Conservation (phyloP, 2,113 vertebrate species). For the Daubentonia madagascariensis region DNA sequence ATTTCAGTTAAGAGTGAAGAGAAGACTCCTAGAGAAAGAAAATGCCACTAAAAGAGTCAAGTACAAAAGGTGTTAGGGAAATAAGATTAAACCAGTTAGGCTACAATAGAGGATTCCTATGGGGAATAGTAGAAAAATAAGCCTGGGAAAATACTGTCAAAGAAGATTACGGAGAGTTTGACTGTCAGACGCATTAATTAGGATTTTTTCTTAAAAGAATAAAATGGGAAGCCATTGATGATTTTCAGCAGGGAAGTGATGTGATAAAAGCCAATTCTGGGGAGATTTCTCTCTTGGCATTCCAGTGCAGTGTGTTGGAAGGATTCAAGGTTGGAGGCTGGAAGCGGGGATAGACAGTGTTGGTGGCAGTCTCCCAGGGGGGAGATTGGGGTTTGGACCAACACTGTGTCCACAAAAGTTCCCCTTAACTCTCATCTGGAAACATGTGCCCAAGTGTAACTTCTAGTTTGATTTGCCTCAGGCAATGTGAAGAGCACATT, state of each 20-base stretch:
- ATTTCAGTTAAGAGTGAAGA: neutral
- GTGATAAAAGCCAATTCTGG: neutral
- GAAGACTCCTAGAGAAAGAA: neutral
- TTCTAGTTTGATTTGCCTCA: slow-evolving; percentile 48
- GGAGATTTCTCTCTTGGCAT: neutral
- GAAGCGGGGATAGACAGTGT: neutral
- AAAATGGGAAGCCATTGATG: neutral
- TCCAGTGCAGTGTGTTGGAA: neutral
- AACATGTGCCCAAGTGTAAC: neutral
- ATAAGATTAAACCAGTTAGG: neutral
- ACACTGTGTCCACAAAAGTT: neutral
- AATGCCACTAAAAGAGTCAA: neutral
- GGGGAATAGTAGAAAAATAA: neutral
- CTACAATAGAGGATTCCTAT: neutral
- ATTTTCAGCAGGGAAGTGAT: neutral
- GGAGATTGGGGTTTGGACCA: neutral
- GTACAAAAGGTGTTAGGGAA: neutral
- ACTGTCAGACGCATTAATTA: neutral
- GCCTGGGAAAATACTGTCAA: neutral
- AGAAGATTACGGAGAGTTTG: neutral
- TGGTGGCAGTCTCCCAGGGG: neutral
- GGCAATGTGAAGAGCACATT: slow-evolving; percentile 47
- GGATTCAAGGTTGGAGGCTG: neutral
- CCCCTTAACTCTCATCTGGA: slow-evolving; percentile 11
- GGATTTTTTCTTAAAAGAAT: slow-evolving; percentile 4